phyloP scores from a whole-genome alignment of 1,140 invertebrate species.

The Lepidurus arcticus region DNA sequence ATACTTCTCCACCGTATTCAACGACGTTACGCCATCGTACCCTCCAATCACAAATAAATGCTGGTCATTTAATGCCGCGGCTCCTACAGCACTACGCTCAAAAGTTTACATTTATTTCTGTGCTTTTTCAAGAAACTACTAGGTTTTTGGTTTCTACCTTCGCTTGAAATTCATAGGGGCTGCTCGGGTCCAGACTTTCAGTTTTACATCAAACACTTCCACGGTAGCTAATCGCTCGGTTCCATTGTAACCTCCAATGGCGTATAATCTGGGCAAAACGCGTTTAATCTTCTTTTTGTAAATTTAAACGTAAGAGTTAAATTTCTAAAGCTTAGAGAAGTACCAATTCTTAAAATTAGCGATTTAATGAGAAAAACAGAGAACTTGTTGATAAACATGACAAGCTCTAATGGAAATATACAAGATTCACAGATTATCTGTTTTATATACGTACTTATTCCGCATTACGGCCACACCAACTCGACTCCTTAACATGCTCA shows the following conservation, averaged over 20 bases:
- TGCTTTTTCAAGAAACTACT: neutral
- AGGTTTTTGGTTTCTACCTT: constrained; percentile 50
- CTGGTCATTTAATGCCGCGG: constrained; percentile 69
- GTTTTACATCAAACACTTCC: constrained; percentile 73
- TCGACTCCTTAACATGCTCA: constrained; percentile 75
- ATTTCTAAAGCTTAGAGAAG: neutral
- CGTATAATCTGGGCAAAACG: constrained; percentile 44
- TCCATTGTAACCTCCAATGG: constrained; percentile 68
- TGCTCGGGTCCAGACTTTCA: constrained; percentile 69
- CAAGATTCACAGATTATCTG: no score
- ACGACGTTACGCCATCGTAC: constrained; percentile 77
- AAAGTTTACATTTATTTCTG: constrained; percentile 23
- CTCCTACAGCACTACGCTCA: constrained; percentile 66
- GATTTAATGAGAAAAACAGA: constrained; percentile 35
- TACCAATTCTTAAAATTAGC: neutral
- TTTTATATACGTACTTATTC: constrained; percentile 43
- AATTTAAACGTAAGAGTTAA: neutral
- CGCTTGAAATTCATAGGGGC: constrained; percentile 75
- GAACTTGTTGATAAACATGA: no score
- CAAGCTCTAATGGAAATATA: no score
- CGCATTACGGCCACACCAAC: constrained; percentile 78
- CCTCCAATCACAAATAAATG: constrained; percentile 79
- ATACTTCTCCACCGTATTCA: constrained; percentile 79
- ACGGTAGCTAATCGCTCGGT: constrained; percentile 74
- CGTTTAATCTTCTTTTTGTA: constrained; percentile 25